Conservation (phyloP, 1,140 invertebrate genomes). For the Brachionus calyciflorus region DNA sequence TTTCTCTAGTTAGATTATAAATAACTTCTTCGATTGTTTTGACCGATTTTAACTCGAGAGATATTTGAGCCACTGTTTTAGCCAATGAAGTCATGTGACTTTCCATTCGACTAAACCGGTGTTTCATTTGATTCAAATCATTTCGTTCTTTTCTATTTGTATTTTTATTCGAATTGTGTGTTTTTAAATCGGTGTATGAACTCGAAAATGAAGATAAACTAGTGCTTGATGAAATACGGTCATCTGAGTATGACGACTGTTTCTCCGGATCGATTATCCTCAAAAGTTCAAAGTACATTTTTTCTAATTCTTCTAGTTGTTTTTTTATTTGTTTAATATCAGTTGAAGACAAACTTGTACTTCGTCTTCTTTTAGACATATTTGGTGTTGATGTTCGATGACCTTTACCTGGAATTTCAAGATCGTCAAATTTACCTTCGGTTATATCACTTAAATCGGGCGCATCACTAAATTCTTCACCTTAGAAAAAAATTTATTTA, state of each 20-base stretch:
- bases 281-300: conserved; percentile 43
- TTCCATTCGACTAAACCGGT: conserved; percentile 81
- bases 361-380: conserved; percentile 12
- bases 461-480: conserved; percentile 22
- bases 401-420: neutral
- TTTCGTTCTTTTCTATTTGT: neutral
- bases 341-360: neutral
- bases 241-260: neutral
- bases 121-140: conserved; percentile 71
- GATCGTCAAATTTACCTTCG: conserved; percentile 39
- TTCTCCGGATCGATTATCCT: conserved; percentile 38
- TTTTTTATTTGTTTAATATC: conserved; percentile 40
- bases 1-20: conserved; percentile 78
- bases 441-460: conserved; percentile 44
- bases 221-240: neutral
- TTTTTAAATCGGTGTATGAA: neutral
- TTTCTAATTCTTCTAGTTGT: conserved; percentile 39
- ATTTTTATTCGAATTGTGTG: neutral
- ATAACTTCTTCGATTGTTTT: conserved; percentile 74
- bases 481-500: neutral
- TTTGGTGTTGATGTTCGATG: conserved; percentile 43
- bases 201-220: conserved; percentile 2
- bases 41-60: conserved; percentile 84
- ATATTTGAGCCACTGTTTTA: conserved; percentile 83
- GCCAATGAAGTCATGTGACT: conserved; percentile 86